These are phyloP conservation scores for Drosophila jambulina DNA, from an alignment of 1,140 invertebrate species.

Conservation along the genomic window DNA sequence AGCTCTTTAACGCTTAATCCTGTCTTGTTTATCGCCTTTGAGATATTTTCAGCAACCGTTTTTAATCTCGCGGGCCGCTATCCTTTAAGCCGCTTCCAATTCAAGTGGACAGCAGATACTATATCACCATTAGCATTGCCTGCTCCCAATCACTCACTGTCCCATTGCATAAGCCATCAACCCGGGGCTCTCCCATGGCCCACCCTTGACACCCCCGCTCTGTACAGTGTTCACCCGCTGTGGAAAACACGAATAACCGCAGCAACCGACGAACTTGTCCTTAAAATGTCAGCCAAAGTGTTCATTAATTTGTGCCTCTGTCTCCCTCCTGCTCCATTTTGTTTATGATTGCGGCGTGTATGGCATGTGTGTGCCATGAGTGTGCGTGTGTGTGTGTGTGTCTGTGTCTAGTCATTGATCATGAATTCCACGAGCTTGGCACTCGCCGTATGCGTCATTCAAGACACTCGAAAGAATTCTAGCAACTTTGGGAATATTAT, in stretches of 20 bases:
- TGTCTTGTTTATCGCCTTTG: conserved; percentile 26
- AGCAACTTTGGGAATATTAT: background rate
- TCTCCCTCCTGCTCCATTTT: conserved; percentile 52
- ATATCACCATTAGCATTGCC: conserved; percentile 54
- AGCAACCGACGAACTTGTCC: conserved; percentile 74
- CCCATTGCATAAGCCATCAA: conserved; percentile 71
- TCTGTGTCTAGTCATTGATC: conserved; percentile 78
- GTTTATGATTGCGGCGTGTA: conserved; percentile 58
- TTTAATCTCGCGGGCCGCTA: conserved; percentile 23
- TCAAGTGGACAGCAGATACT: conserved; percentile 28
- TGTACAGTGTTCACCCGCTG: background rate
- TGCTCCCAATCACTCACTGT: conserved; percentile 71
- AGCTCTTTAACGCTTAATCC: conserved; percentile 30
- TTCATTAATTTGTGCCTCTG: conserved; percentile 76
- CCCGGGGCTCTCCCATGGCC: conserved; percentile 14
- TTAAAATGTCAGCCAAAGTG: conserved; percentile 82
- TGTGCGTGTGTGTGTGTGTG: conserved; percentile 32
- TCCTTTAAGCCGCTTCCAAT: conserved; percentile 53
- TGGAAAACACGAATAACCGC: conserved; percentile 28
- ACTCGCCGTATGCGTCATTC: conserved; percentile 76
- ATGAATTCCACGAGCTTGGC: conserved; percentile 81
- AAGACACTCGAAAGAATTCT: background rate
- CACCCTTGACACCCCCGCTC: background rate
- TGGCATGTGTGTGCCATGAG: background rate
- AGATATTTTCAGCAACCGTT: conserved; percentile 42